phyloP scores from a whole-genome alignment of 2,888 invertebrate genomes.

The Drosophila acutilabella region DNA sequence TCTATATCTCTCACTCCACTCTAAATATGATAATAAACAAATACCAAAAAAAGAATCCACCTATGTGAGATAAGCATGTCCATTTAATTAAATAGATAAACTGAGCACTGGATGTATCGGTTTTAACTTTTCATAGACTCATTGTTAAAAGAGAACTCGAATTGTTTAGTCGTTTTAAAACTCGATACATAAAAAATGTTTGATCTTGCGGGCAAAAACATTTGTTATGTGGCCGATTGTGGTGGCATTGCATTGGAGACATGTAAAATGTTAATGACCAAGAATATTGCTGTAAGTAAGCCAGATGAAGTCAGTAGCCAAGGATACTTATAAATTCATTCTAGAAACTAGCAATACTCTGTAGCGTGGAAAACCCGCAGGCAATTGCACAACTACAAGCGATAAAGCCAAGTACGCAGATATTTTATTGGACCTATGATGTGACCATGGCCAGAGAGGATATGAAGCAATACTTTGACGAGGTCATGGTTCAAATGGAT shows the following conservation, averaged over 20 bases:
- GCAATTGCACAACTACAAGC: conserved; percentile 66
- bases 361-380: conserved; percentile 65
- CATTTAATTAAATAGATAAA: conserved; percentile 63
- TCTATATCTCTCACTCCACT: conserved; percentile 16
- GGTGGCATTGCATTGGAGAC: conserved; percentile 80
- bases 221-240: conserved; percentile 81
- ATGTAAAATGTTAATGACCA: conserved; percentile 75
- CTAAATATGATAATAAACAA: conserved; percentile 31
- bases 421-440: conserved; percentile 76
- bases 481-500: conserved; percentile 75
- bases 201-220: conserved; percentile 72
- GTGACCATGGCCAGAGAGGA: conserved; percentile 75
- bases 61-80: conserved; percentile 47
- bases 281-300: conserved; percentile 74
- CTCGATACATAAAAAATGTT: conserved; percentile 53
- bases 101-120: not conserved
- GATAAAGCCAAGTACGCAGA: conserved; percentile 62
- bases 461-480: conserved; percentile 77
- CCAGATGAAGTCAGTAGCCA: conserved; percentile 22
- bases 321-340: not conserved
- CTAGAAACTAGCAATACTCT: conserved; percentile 79
- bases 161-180: not conserved
- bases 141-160: conserved; percentile 44
- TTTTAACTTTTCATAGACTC: conserved; percentile 13
- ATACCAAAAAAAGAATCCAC: conserved; percentile 8